Base-by-base conservation (phyloP, 2,113 vertebrate species). In the Rhinichthys klamathensis region DNA sequence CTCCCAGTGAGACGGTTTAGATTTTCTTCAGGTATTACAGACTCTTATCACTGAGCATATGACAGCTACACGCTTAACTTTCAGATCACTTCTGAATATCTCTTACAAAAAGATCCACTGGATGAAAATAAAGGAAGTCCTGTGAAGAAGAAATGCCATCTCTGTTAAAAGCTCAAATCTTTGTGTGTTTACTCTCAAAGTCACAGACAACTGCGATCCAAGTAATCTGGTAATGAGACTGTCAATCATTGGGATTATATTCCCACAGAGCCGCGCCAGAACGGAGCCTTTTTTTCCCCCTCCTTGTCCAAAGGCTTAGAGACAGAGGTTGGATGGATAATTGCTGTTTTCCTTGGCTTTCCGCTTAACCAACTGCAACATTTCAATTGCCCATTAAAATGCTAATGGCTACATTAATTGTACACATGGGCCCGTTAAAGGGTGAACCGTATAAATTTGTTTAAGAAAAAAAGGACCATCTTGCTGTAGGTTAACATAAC, bases 351-450 rank as follows among this genome's bases (percentile, higher is more conserved):
- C 49, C 84, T 85, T 72, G 65, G 76, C 84, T 80, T 78, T 79
- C 76, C 15, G 84, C 84, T 85, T 85, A 85, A 85, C 84, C 84
- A 72, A 78, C 84, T 85, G 76, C 77, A 85, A 85, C 84, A 85
- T 85, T 72, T 80, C 84, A 80, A 80, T 79, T 80, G 63, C 5
- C 84, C 84, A 85, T 80, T 85, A 85, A 85, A 85, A 85, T 85
- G 76, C 84, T 79, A 85, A 85, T 80, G 76, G 35, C 72, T 85
- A 54, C 51, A 60, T 85, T 85, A 85, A 80, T 85, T 85, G 84
- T 77, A 85, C 76, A 58, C 63, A 27, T 35, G 25, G 84, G 84
- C 54, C 38, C 3, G 63, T 67, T 80, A 60, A 80, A 58, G 69
- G 76, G 49, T 58, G 51, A 80, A 58, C 30, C 4, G 54, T 69